Base-by-base conservation (phyloP, 2,888 invertebrate species). In the Polydrusus cervinus region DNA sequence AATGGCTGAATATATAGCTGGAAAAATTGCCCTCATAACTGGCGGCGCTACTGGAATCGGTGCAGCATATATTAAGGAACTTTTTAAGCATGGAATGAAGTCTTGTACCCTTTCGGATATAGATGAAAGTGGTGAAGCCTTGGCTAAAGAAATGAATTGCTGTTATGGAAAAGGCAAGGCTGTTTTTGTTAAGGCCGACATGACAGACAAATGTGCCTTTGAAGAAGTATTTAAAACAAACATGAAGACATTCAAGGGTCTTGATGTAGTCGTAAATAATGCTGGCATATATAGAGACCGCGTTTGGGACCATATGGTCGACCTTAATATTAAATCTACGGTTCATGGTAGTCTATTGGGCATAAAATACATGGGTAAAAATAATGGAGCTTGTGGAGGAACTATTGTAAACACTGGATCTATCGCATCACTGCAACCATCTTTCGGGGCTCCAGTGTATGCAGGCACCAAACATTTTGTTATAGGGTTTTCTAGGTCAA, bases 401-500 rank as follows among this genome's bases (percentile, higher is more conserved):
- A 89, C 90, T 0, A 89, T 93, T 66, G 88, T 93, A 13, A 93
- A 93, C 82, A 86, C 92, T 16, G 89, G 92, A 1, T 91, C 92
- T 0, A 89, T 91, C 43, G 88, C 90, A 71, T 92, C 92, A 1
- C 87, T 89, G 72, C 87, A 88, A 79, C 83, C 89, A 0, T 85
- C 89, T 47, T 88, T 89, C 9, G 89, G 88, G 40, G 82, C 89
- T 34, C 91, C 92, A 0, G 83, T 89, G 34, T 91, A 92, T 82
- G 88, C 89, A 40, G 90, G 90, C 0, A 90, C 91, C 0, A 91
- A 91, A 82, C 88, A 87, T 71, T 89, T 89, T 5, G 88, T 90
- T 8, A 83, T 88, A 38, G 89, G 89, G 5, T 87, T 90, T 77
- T 88, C 88, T 10, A 87, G 87, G 70, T 89, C 89, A 9, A 89